Evolutionary conservation across 2,113 vertebrate genomes (phyloP), one percentile per base, ranked within the genome.

Genomic region (Arizona elegans): DNA sequence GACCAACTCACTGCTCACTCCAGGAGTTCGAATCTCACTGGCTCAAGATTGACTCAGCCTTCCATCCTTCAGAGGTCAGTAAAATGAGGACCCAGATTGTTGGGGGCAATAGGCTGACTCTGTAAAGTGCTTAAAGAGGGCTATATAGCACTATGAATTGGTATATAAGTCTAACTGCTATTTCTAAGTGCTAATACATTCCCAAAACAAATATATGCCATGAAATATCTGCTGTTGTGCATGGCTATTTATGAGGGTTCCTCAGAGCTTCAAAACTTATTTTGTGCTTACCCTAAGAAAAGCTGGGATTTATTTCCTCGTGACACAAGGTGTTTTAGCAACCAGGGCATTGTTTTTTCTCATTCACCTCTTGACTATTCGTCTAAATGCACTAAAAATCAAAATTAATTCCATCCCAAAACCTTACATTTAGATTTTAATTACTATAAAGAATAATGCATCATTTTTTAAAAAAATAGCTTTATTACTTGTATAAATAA

Each of bases 381-480:
- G 93, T 86, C 70, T 33, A 87, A 91, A 95, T 92, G 87, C 70
- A 93, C 70, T 93, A 87, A 58, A 65, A 94, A 94, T 43, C 70
- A 92, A 81, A 88, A 87, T 13, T 90, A 94, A 95, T 91, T 38
- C 6, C 90, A 95, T 91, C 38, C 10, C 90, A 95, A 94, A 95
- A 85, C 56, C 9, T 93, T 91, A 65, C 43, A 0, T 3, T 38
- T n/a, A n/a, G 56, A 91, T 94, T 96, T 92, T 92, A 86, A 91
- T 95, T 90, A 91, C 92, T 88, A 53, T 86, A 24, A 13, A 91
- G 85, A 93, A 93, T 86, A 95, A 95, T 91, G 24, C 21, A 86
- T 24, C 81, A 91, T 93, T 91, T 21, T 2, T 9, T n/a, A n/a
- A 9, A 59, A 59, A 24, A 59, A 62, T 47, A 65, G 2, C 0